Conservation (phyloP, 2,888 invertebrate genomes). For the Pyrrhia umbra region DNA sequence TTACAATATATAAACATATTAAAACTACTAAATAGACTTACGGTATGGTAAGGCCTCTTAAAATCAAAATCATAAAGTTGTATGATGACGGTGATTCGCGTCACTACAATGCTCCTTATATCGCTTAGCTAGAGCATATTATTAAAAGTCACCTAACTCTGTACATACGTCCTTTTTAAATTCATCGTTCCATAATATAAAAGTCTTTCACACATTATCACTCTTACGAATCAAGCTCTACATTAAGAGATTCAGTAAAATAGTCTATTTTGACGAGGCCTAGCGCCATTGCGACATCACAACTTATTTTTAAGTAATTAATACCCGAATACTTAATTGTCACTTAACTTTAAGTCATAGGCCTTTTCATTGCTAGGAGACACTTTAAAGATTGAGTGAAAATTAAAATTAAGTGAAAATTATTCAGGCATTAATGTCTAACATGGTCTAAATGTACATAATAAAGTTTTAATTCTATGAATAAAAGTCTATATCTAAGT, state of each 20-base stretch:
- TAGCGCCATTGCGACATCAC: slow-evolving; percentile 35
- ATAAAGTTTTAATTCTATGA: background rate
- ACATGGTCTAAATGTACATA: slow-evolving; percentile 1
- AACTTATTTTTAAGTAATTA: background rate
- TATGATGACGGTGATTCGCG: slow-evolving; percentile 17
- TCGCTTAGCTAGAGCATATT: slow-evolving; percentile 23
- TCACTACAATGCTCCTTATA: slow-evolving; percentile 17
- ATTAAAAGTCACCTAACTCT: slow-evolving; percentile 40
- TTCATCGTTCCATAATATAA: slow-evolving; percentile 19
- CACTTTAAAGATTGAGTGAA: background rate
- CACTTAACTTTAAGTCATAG: too few relatives aligned
- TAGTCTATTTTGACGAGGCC: slow-evolving; percentile 36
- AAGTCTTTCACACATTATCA: slow-evolving; percentile 36
- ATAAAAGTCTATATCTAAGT: slow-evolving; percentile 12
- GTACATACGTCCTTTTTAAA: slow-evolving; percentile 44
- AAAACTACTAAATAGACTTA: slow-evolving; percentile 71
- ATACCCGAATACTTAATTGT: background rate
- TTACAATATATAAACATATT: slow-evolving; percentile 73
- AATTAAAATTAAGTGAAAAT: background rate
- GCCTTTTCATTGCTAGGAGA: background rate
- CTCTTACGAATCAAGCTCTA: slow-evolving; percentile 24
- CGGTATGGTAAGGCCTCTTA: slow-evolving; percentile 79
- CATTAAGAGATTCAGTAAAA: slow-evolving; percentile 55
- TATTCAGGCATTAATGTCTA: slow-evolving; percentile 3
- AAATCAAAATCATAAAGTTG: slow-evolving; percentile 44